phyloP scores from a whole-genome alignment of 2,888 invertebrate species.

The Taenaris catops region DNA sequence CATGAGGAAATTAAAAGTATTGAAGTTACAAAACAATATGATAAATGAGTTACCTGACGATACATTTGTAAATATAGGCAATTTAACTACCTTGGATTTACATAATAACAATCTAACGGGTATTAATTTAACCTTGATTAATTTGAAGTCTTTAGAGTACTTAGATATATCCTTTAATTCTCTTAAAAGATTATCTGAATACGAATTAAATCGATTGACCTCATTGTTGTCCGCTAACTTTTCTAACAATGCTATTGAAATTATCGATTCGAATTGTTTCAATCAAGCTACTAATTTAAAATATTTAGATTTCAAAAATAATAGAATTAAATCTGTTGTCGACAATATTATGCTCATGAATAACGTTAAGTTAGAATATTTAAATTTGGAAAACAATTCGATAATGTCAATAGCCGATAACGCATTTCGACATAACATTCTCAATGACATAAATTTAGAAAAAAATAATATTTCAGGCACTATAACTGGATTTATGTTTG shows the following conservation, averaged over 20 bases:
- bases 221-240: constrained; percentile 44
- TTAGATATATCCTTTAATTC: constrained; percentile 49
- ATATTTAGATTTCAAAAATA: constrained; percentile 47
- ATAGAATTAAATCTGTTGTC: constrained; percentile 41
- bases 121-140: constrained; percentile 45
- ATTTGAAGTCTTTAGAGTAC: constrained; percentile 38
- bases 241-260: constrained; percentile 47
- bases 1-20: constrained; percentile 32
- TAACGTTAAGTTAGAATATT: constrained; percentile 38
- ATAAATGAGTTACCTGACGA: constrained; percentile 38
- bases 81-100: constrained; percentile 36
- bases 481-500: constrained; percentile 41
- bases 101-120: constrained; percentile 40
- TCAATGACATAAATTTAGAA: constrained; percentile 44
- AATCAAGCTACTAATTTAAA: constrained; percentile 39
- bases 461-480: constrained; percentile 44
- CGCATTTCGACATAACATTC: constrained; percentile 40
- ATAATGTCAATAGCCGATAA: constrained; percentile 42
- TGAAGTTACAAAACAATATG: constrained; percentile 47
- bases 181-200: constrained; percentile 38
- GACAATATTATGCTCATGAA: constrained; percentile 46
- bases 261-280: constrained; percentile 50
- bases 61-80: constrained; percentile 37
- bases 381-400: constrained; percentile 47
- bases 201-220: constrained; percentile 43